These are phyloP conservation scores for Eupeodes luniger DNA, from an alignment of 2,888 invertebrate species.

Conservation along the genomic window DNA sequence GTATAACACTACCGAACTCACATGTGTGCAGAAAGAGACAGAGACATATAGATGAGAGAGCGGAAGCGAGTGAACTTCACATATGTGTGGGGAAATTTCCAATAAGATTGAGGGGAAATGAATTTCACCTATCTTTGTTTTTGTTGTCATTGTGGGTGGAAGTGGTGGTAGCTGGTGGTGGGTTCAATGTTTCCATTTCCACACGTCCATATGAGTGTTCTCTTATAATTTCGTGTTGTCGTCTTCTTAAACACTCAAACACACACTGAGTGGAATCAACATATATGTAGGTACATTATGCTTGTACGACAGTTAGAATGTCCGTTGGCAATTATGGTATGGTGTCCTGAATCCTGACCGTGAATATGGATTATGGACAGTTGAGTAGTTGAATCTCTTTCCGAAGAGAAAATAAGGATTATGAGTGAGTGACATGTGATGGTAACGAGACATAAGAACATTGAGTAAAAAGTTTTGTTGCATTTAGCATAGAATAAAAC, in stretches of 20 bases:
- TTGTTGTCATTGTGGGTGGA: slow-evolving; percentile 5
- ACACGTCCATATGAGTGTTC: slow-evolving; percentile 28
- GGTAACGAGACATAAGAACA: neutral
- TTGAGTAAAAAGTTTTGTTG: neutral
- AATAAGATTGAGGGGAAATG: slow-evolving; percentile 66
- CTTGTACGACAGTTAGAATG: neutral
- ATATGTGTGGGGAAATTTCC: slow-evolving; percentile 65
- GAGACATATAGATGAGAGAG: neutral
- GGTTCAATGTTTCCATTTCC: slow-evolving; percentile 18
- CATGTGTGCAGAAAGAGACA: slow-evolving; percentile 62
- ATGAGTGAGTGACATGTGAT: neutral
- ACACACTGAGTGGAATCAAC: neutral
- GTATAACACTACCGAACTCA: slow-evolving; percentile 4
- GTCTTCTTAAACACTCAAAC: neutral
- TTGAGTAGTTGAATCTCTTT: slow-evolving; percentile 19
- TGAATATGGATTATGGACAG: neutral
- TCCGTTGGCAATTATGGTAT: neutral
- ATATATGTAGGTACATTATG: neutral
- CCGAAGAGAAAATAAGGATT: slow-evolving; percentile 8
- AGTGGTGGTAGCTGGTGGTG: neutral
- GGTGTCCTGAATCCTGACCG: neutral
- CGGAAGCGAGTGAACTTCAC: slow-evolving; percentile 8
- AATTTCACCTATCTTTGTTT: slow-evolving; percentile 10
- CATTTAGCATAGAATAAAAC: neutral
- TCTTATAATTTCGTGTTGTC: neutral